Conservation (phyloP, 2,888 invertebrate genomes). For the Branchipolynoe longqiensis region DNA sequence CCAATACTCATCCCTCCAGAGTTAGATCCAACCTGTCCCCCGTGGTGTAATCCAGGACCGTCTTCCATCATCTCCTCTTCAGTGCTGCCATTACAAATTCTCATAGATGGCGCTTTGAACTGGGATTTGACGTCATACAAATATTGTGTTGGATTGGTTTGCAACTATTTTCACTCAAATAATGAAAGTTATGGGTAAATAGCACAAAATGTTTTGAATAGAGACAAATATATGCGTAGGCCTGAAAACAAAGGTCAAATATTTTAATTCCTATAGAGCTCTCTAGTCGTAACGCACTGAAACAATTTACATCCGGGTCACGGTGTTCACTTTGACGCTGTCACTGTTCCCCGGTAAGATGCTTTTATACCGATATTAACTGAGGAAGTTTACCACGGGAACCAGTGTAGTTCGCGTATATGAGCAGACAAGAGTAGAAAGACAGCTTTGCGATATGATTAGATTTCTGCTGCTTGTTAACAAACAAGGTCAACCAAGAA, state of each 20-base stretch:
- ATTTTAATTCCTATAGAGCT: conserved; percentile 32
- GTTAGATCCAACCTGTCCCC: conserved; percentile 77
- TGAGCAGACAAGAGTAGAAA: background rate
- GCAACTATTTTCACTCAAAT: background rate
- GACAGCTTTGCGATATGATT: conserved; percentile 58
- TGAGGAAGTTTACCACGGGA: no score
- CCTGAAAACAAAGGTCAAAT: conserved; percentile 18
- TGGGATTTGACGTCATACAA: conserved; percentile 53
- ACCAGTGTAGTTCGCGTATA: background rate
- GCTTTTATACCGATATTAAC: no score
- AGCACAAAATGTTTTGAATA: background rate
- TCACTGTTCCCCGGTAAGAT: no score
- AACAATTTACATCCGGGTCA: conserved; percentile 5
- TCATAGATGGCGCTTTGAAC: conserved; percentile 59
- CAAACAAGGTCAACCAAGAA: conserved; percentile 66
- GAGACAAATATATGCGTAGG: background rate
- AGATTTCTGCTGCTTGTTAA: conserved; percentile 66
- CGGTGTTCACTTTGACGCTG: background rate
- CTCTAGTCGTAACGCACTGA: background rate
- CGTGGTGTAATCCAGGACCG: conserved; percentile 79
- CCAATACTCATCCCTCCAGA: conserved; percentile 78
- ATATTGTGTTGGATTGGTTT: background rate
- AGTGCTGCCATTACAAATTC: conserved; percentile 80
- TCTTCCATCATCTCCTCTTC: conserved; percentile 80
- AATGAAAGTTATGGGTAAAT: background rate